Conservation (phyloP, 2,113 vertebrate genomes). For the Scomber japonicus region DNA sequence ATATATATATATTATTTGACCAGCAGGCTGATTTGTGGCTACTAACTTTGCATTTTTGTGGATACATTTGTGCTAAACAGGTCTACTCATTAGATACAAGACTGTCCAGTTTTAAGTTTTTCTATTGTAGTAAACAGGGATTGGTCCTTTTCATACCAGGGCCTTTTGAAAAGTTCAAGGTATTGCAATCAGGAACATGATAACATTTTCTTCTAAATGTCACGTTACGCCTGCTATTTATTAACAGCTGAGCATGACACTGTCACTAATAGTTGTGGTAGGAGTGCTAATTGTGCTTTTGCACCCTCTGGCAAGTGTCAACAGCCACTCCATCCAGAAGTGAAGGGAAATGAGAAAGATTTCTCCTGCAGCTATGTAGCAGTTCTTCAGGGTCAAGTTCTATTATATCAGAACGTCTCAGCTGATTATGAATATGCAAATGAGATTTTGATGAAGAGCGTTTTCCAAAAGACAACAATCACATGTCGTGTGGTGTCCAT, state of each 20-base stretch:
- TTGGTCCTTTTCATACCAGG: background rate
- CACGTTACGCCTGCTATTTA: constrained; percentile 48
- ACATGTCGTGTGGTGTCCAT: background rate
- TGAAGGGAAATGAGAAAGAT: constrained; percentile 35
- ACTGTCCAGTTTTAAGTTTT: background rate
- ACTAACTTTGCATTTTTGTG: no score
- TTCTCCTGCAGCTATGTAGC: constrained; percentile 65
- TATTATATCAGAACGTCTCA: constrained; percentile 38
- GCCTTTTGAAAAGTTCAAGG: constrained; percentile 14
- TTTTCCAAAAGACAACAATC: background rate
- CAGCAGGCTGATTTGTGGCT: background rate
- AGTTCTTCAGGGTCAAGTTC: constrained; percentile 44
- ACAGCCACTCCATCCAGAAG: constrained; percentile 40
- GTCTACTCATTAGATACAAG: no score
- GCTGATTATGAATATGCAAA: constrained; percentile 21
- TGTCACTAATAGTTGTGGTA: constrained; percentile 57
- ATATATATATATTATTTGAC: background rate
- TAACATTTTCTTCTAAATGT: constrained; percentile 58
- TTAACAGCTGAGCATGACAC: constrained; percentile 46
- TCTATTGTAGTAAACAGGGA: background rate
- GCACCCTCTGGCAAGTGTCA: constrained; percentile 72
- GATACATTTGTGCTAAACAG: no score
- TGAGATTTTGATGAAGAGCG: constrained; percentile 16
- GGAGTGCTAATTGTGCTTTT: constrained; percentile 61
- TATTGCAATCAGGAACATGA: constrained; percentile 20